Conservation (phyloP, 2,113 vertebrate genomes). For the Oplegnathus fasciatus region DNA sequence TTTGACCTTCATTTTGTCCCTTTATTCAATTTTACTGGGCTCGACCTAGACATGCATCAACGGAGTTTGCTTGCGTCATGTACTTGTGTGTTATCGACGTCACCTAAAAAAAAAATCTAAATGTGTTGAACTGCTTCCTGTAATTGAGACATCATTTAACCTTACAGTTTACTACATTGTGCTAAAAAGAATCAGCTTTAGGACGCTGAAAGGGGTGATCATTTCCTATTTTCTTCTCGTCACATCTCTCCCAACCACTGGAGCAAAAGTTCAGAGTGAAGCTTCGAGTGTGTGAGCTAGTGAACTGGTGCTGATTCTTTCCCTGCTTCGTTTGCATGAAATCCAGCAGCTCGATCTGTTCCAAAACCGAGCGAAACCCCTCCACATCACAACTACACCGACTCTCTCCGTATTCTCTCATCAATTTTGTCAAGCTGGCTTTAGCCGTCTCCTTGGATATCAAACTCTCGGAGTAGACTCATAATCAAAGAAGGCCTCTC, state of each 20-base stretch:
- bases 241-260: slow-evolving; percentile 20
- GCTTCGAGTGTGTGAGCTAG: slow-evolving; percentile 38
- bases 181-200: slow-evolving; percentile 2
- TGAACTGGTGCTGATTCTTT: slow-evolving; percentile 37
- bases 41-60: neutral
- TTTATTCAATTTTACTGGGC: neutral
- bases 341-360: slow-evolving; percentile 59
- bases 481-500: slow-evolving; percentile 79
- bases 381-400: slow-evolving; percentile 36
- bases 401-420: slow-evolving; percentile 58
- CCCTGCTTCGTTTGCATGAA: slow-evolving; percentile 58
- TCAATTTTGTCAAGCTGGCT: slow-evolving; percentile 71
- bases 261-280: slow-evolving; percentile 60
- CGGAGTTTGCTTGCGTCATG: slow-evolving; percentile 1
- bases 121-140: neutral
- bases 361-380: slow-evolving; percentile 57
- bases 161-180: neutral
- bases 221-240: slow-evolving; percentile 33
- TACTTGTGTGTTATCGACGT: neutral
- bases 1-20: slow-evolving; percentile 12
- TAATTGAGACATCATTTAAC: slow-evolving; percentile 1
- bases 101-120: neutral
- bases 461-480: slow-evolving; percentile 65
- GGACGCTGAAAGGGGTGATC: neutral
- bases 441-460: slow-evolving; percentile 76